Evolutionary conservation across 2,113 vertebrate genomes (phyloP).

Genomic region (Plecturocebus donacophilus): DNA sequence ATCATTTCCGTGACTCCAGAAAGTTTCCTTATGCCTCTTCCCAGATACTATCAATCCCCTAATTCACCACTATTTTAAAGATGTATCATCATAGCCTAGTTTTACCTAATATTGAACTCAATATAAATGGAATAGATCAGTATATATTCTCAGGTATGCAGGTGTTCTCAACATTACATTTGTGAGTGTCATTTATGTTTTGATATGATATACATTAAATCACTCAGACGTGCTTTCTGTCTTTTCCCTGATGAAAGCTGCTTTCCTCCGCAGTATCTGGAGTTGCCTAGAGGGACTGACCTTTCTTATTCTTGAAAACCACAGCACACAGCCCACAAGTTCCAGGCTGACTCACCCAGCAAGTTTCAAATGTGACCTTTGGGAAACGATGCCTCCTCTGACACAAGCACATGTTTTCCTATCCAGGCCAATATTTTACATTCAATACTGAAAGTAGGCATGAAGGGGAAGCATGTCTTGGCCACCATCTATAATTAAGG

Average conservation of each 20-base stretch:
- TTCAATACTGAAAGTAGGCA: constrained; percentile 33
- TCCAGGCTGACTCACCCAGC: constrained; percentile 49
- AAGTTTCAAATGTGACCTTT: constrained; percentile 77
- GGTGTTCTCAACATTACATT: background rate
- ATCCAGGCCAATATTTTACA: constrained; percentile 65
- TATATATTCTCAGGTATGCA: background rate
- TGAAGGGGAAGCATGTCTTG: background rate
- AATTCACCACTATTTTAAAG: background rate
- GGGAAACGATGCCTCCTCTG: constrained; percentile 52
- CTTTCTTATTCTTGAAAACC: constrained; percentile 64
- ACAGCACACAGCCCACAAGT: background rate
- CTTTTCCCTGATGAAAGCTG: background rate
- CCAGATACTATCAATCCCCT: background rate
- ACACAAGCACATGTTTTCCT: constrained; percentile 74
- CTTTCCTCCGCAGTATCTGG: background rate
- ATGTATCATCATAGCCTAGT: background rate
- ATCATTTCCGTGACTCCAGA: background rate
- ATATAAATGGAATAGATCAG: background rate
- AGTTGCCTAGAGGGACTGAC: constrained; percentile 25
- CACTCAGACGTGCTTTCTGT: background rate
- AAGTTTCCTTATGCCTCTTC: background rate
- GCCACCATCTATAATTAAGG: constrained; percentile 67
- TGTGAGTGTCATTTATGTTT: background rate
- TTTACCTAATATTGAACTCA: background rate
- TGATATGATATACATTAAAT: background rate